phyloP scores from a whole-genome alignment of 1,140 invertebrate genomes.

The Calliphora vicina region DNA sequence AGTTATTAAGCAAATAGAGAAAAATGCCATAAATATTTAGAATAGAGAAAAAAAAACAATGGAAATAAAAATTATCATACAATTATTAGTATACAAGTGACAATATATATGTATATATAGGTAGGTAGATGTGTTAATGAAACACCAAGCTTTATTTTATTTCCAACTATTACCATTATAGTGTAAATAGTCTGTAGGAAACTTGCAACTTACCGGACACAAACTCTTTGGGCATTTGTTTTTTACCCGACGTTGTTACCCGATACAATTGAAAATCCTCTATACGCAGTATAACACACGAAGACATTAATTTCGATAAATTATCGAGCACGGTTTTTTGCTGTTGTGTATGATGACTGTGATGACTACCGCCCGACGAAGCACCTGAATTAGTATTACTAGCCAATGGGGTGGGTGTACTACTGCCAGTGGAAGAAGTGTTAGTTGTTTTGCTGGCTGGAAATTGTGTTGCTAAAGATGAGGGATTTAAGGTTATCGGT shows the following conservation, averaged over 20 bases:
- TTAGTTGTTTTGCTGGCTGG: not conserved
- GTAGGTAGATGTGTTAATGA: not conserved
- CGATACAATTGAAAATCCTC: constrained; percentile 88
- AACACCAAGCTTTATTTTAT: not conserved
- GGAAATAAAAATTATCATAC: not conserved
- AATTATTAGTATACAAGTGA: not conserved
- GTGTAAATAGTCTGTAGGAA: too few species aligned
- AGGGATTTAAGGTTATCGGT: constrained; percentile 53
- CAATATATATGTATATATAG: not conserved
- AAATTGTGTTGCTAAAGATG: constrained; percentile 43
- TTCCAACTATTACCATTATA: too few species aligned
- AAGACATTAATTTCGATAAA: constrained; percentile 88
- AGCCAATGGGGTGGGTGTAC: constrained; percentile 45
- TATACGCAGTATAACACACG: constrained; percentile 87
- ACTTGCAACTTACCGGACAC: constrained; percentile 71
- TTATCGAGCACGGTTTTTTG: constrained; percentile 77
- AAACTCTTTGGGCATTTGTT: constrained; percentile 78
- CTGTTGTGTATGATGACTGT: constrained; percentile 61
- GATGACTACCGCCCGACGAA: constrained; percentile 43
- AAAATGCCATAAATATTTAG: not conserved
- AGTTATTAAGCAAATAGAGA: not conserved
- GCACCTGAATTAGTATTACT: constrained; percentile 40
- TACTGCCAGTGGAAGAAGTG: constrained; percentile 15
- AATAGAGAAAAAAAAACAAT: not conserved
- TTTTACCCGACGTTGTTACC: constrained; percentile 79